Evolutionary conservation across 2,797 vertebrate species (phyloP), one percentile per base, ranked within the genome.

Genomic region (Alectoris magna): DNA sequence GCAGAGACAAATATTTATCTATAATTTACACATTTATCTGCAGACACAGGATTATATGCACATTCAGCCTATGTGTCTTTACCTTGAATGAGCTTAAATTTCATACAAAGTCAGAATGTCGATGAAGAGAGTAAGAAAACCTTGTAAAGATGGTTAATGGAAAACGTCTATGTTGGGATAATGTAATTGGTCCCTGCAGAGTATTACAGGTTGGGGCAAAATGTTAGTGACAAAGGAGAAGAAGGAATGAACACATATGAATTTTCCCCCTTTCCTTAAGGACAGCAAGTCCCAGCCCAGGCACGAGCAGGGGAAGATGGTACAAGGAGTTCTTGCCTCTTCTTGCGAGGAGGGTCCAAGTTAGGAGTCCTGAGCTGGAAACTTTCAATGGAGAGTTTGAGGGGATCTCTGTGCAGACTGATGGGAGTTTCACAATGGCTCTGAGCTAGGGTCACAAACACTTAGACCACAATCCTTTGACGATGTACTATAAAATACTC

Each of bases 101-200:
- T 81, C 89, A 91, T 94, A 90, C 72, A 34, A 89, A 89, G 86
- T 92, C 80, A 88, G 91, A 81, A 34, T 36, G 58, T 13, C 4
- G 4, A 91, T 43, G 80, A 95, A 91, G 93, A 93, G 87, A 94
- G 66, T 75, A 90, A 96, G 91, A 87, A 88, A 56, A 70, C 14
- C 83, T 48, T 38, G 81, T 94, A 96, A 94, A 94, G 49, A 73
- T 67, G 66, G 73, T 94, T 96, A 96, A 90, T 94, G 92, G 94
- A 92, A 97, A 94, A 93, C 17, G 53, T 43, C 48, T 96, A 93
- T 93, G 95, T 96, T 97, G 94, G 93, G 96, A 96, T 96, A 96
- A 93, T 24, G 78, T 97, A 96, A 97, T 96, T 94, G 94, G 94
- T 96, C 95, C 94, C 96, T 60, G 60, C 79, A 96, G 97, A 96